Evolutionary conservation across 2,797 vertebrate genomes (phyloP).

Genomic region (Cirrhinus mrigala): DNA sequence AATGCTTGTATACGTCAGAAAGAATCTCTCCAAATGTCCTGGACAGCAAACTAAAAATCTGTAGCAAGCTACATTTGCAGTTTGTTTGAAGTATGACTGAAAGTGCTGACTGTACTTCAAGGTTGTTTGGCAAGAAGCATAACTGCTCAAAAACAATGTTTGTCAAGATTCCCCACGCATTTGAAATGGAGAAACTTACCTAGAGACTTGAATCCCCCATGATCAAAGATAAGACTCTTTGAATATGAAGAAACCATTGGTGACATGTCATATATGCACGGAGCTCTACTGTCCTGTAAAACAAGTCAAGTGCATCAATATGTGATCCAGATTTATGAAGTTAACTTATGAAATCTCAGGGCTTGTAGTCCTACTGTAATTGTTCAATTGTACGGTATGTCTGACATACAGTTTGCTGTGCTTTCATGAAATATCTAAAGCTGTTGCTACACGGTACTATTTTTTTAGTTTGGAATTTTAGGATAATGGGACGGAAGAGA

Average conservation of each 20-base stretch:
- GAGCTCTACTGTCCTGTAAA: constrained; percentile 57
- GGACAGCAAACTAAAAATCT: constrained; percentile 2
- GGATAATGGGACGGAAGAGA: constrained; percentile 60
- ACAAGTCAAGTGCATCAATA: constrained; percentile 54
- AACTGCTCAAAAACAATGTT: constrained; percentile 6
- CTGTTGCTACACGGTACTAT: constrained; percentile 19
- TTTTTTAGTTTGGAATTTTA: constrained; percentile 43
- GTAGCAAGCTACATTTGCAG: constrained; percentile 40
- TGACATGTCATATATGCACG: constrained; percentile 64
- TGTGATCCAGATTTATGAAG: constrained; percentile 62
- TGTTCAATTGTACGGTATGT: constrained; percentile 52
- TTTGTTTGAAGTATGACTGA: constrained; percentile 20
- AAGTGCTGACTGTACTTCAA: constrained; percentile 8
- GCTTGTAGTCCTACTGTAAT: constrained; percentile 67
- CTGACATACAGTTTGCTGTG: constrained; percentile 59
- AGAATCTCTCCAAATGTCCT: background rate
- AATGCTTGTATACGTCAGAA: background rate
- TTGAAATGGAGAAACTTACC: background rate
- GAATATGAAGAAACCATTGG: constrained; percentile 33
- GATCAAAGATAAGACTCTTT: constrained; percentile 34
- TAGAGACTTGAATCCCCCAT: constrained; percentile 1
- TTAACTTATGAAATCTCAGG: constrained; percentile 72
- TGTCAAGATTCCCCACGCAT: background rate
- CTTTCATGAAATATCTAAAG: constrained; percentile 61
- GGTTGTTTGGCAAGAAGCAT: background rate